Base-by-base conservation (phyloP, 2,113 vertebrate genomes). In the Calonectris borealis region DNA sequence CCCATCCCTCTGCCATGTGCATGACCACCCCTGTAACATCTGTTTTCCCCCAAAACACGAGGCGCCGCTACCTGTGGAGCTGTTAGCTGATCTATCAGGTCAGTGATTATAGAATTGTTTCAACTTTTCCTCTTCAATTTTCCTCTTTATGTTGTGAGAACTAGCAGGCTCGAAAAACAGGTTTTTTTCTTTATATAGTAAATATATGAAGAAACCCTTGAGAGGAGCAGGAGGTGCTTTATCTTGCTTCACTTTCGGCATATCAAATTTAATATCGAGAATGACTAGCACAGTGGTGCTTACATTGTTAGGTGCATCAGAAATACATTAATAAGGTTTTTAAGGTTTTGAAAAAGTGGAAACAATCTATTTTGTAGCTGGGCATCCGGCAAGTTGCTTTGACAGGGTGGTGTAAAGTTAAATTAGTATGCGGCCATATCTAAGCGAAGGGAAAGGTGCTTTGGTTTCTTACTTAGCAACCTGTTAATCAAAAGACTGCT, bases 1-100 rank as follows among this genome's bases (percentile, higher is more conserved):
- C n/a, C 22, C 8, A 16, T 66, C 55, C 61, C 87, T 84, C n/a
- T 60, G 26, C 60, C 13, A 1, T 16, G 20, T 32, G 9, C 29
- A 3, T n/a, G 65, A 54, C 29, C 4, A 8, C 27, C 40, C 61
- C 34, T 65, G 16, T 58, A 83, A 40, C 19, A 54, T 60, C 13
- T 57, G 3, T 69, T 79, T 71, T 14, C 13, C 11, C 18, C 11
- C 1, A 0, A 0, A 68, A 89, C 58, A 27, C 4, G 25, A 17
- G 15, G 8, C 5, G 4, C 15, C 1, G 2, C 29, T 68, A 4
- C 0, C 1, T 58, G 19, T 22, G 51, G 79, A 83, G 65, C 24
- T 65, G 68, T 81, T 61, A 76, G 31, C 34, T 88, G 19, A 46
- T 54, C 44, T 54, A 0, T 51, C 54, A 40, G 29, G 15, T 89